Percentiles rank a stretch among this genome's conserved stretches.
Conservation (phyloP, 2,888 invertebrate genomes). For the Cheilosia vulpina region DNA sequence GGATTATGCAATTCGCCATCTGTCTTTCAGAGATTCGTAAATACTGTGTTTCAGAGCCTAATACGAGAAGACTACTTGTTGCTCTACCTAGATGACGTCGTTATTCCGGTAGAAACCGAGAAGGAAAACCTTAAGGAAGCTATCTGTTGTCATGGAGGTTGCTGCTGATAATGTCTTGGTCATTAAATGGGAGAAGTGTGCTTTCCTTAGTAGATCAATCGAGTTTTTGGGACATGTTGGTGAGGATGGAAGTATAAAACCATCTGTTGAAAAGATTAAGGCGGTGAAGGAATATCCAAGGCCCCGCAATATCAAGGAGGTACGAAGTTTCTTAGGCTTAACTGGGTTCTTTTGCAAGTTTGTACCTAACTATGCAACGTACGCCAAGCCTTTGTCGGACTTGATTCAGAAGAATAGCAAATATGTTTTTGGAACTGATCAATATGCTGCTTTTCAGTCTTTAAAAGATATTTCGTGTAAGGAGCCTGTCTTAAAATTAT, state of each 20-base stretch:
- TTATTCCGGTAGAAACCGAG: background rate
- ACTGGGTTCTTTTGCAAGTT: too few species aligned
- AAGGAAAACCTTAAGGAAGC: background rate
- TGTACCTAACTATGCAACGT: too few species aligned
- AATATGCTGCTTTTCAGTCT: background rate
- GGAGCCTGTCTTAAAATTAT: background rate
- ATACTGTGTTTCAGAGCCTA: too few species aligned
- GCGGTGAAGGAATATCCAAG: too few species aligned
- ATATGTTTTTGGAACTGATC: background rate
- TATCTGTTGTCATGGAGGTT: background rate
- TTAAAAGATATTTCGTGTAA: background rate
- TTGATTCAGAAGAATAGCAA: background rate
- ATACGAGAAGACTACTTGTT: too few species aligned
- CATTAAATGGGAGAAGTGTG: background rate
- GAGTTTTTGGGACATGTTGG: too few species aligned
- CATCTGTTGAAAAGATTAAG: too few species aligned
- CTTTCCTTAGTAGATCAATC: too few species aligned
- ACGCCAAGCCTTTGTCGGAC: too few species aligned
- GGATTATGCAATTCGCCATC: background rate
- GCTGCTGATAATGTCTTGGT: background rate
- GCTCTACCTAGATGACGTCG: background rate
- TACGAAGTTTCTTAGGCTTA: too few species aligned
- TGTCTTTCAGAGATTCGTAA: slow-evolving; percentile 10
- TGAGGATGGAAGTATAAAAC: too few species aligned
- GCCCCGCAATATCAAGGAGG: too few species aligned